A percentile compares a stretch with the other conserved stretches of the same genome.
Conservation (phyloP, 2,113 vertebrate genomes). For the Bettongia penicillata region DNA sequence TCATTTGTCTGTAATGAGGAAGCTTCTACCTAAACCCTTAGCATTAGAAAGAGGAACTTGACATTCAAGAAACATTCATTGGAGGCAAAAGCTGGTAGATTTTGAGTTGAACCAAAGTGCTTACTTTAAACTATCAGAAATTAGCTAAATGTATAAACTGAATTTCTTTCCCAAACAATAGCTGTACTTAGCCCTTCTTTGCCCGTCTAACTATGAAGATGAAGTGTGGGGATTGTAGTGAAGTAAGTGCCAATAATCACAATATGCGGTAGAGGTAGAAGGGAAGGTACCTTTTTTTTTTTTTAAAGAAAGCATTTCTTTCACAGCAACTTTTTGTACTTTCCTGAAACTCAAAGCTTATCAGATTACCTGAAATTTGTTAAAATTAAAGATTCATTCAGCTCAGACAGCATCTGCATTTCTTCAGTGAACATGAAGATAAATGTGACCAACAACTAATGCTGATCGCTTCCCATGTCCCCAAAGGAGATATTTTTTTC, state of each 20-base stretch:
- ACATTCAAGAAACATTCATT: constrained; percentile 38
- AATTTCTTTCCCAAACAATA: constrained; percentile 43
- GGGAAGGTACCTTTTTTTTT: not conserved
- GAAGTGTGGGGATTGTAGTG: constrained; percentile 24
- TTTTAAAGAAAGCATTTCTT: constrained; percentile 45
- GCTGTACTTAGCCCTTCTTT: constrained; percentile 19
- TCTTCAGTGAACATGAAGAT: not conserved
- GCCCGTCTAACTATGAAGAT: constrained; percentile 36
- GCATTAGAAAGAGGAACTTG: not conserved
- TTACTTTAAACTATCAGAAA: constrained; percentile 18
- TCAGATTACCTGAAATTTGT: constrained; percentile 55
- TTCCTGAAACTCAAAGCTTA: constrained; percentile 8
- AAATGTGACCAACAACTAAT: constrained; percentile 60
- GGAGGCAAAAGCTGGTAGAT: constrained; percentile 14
- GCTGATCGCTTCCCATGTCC: constrained; percentile 37
- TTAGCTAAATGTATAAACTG: constrained; percentile 36
- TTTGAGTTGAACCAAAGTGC: constrained; percentile 6
- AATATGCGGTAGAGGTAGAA: not conserved
- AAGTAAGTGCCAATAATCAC: constrained; percentile 47
- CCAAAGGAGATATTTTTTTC: constrained; percentile 9
- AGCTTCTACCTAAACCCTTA: constrained; percentile 24
- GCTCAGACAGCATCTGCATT: constrained; percentile 43
- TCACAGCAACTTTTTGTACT: constrained; percentile 13
- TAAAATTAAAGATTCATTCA: constrained; percentile 61
- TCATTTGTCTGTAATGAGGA: constrained; percentile 36